Percentiles rank a stretch among this genome's conserved stretches.
These are phyloP conservation scores for Anastrepha ludens DNA, from an alignment of 1,140 invertebrate species.

Conservation along the genomic window DNA sequence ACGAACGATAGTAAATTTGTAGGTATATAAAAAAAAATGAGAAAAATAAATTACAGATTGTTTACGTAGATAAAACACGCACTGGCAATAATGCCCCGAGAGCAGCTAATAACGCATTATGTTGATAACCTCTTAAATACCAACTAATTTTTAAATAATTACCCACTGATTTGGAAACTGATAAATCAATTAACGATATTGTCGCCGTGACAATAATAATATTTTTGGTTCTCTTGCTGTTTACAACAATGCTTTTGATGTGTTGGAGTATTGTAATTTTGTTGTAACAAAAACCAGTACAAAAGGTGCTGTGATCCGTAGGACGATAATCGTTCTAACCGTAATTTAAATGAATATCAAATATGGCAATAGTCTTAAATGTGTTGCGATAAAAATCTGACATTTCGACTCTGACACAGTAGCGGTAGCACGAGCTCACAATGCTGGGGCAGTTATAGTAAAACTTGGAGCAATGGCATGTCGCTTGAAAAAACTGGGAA, in stretches of 20 bases:
- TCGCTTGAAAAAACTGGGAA: not conserved
- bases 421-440: not conserved
- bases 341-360: not conserved
- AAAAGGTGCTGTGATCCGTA: not conserved
- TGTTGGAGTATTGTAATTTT: not conserved
- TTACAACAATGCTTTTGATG: too few species aligned
- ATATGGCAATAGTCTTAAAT: constrained; percentile 30
- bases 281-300: too few species aligned
- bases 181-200: not conserved
- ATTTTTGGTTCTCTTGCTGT: too few species aligned
- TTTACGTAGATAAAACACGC: not conserved
- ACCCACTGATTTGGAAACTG: not conserved
- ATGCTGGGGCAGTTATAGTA: not conserved
- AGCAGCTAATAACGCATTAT: not conserved
- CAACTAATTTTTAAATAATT: constrained; percentile 7
- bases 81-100: not conserved
- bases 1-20: not conserved
- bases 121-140: not conserved
- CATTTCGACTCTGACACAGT: not conserved
- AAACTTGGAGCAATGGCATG: not conserved
- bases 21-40: not conserved
- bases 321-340: not conserved
- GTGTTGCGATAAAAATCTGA: constrained; percentile 39
- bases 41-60: not conserved
- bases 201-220: not conserved